These are phyloP conservation scores for Lordiphosa clarofinis DNA, from an alignment of 1,140 invertebrate species.

Conservation along the genomic window DNA sequence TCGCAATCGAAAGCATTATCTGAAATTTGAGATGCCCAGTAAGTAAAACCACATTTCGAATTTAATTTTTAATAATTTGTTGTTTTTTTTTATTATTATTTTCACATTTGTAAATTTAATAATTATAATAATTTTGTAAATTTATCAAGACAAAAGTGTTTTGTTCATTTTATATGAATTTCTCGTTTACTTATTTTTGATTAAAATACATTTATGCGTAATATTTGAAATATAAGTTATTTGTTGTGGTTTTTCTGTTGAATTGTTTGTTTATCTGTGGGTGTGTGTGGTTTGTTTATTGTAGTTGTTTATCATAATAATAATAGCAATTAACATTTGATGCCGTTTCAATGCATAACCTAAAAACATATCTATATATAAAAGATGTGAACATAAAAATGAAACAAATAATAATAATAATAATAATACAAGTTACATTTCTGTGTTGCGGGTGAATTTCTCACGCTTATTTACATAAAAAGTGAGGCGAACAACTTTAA, in stretches of 20 bases:
- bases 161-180: slow-evolving; percentile 51
- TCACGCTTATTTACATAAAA: slow-evolving; percentile 55
- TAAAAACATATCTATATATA: slow-evolving; percentile 35
- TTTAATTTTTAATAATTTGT: slow-evolving; percentile 67
- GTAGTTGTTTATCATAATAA: slow-evolving; percentile 11
- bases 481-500: slow-evolving; percentile 62
- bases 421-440: slow-evolving; percentile 14
- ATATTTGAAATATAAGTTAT: slow-evolving; percentile 77
- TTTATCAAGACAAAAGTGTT: slow-evolving; percentile 79
- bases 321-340: slow-evolving; percentile 60
- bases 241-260: slow-evolving; percentile 43
- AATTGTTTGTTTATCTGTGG: slow-evolving; percentile 36
- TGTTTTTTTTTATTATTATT: slow-evolving; percentile 56
- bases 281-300: slow-evolving; percentile 31
- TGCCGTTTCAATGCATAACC: slow-evolving; percentile 56
- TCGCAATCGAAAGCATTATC: background rate
- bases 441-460: slow-evolving; percentile 21
- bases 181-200: slow-evolving; percentile 60
- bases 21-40: too few relatives aligned
- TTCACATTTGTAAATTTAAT: slow-evolving; percentile 76
- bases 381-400: slow-evolving; percentile 34
- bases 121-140: slow-evolving; percentile 79
- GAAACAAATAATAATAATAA: slow-evolving; percentile 65
- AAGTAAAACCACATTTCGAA: background rate
- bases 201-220: slow-evolving; percentile 79